Evolutionary conservation across 2,797 vertebrate genomes (phyloP).

Genomic region (Iguana delicatissima): DNA sequence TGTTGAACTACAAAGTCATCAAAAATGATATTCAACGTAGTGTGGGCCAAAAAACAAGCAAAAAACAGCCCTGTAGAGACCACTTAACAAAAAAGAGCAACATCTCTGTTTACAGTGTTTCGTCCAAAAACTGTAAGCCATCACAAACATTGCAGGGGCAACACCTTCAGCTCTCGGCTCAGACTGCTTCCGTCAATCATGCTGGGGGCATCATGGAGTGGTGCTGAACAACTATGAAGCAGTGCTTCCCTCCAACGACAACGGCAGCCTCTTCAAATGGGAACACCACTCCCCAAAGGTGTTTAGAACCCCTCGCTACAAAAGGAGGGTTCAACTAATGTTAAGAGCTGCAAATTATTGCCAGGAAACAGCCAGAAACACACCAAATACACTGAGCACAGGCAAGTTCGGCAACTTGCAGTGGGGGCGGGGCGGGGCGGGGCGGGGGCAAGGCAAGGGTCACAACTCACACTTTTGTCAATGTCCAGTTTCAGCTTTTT

Average conservation of each 20-base stretch:
- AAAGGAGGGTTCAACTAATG: too few species aligned
- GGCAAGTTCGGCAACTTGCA: neutral
- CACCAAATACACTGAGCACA: neutral
- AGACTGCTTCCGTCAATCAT: neutral
- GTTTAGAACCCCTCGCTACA: neutral
- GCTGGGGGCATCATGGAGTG: too few species aligned
- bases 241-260: neutral
- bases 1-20: neutral
- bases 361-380: too few species aligned
- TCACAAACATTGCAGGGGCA: slow-evolving; percentile 30
- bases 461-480: slow-evolving; percentile 91
- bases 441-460: neutral
- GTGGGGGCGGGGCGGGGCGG: slow-evolving; percentile 2
- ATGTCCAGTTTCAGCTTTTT: slow-evolving; percentile 97
- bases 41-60: too few species aligned
- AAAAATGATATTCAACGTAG: neutral
- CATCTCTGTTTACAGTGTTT: too few species aligned
- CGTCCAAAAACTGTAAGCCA: neutral
- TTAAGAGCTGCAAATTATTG: too few species aligned
- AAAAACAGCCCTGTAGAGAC: too few species aligned
- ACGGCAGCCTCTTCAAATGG: neutral
- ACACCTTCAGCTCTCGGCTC: neutral
- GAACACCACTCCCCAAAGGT: neutral
- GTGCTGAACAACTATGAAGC: neutral
- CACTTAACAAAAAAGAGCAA: too few species aligned